Evolutionary conservation across 2,888 invertebrate species (phyloP), one percentile per base, ranked within the genome.

Genomic region (Vannuccia rotundouncinata): DNA sequence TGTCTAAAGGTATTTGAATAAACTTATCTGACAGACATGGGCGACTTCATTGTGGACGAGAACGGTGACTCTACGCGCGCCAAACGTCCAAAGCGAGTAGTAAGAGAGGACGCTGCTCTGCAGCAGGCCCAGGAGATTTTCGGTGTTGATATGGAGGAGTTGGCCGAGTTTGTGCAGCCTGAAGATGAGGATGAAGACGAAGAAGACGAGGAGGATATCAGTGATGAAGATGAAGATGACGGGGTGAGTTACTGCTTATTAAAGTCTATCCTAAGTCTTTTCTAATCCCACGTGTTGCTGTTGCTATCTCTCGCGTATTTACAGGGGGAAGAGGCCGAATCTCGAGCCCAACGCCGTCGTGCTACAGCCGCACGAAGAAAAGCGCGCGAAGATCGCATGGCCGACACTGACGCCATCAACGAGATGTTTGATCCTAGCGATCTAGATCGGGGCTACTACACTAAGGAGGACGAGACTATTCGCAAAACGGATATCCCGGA

Each of bases 71-170:
- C 76, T 84, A 84, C 77, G 83, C 83, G 73, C 83, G 83, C 60
- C 0, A 79, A 29, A 29, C 22, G 31, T 28, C 17, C 29, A 2
- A 74, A 73, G 81, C 10, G 82, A 17, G 27, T 81, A 25, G 75
- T 79, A 81, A 82, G 77, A 77, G 80, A 75, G 28, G 84, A 85
- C 30, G 86, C 93, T 92, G 94, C 94, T 0, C 89, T 97, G 25
- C 96, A 97, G 91, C 95, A 98, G 88, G 99, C 98, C 79, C 96
- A 97, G 88, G 98, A 99, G 86, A 95, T 98, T 83, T 99, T 99
- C 87, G 99, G 98, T 30, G 95, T 97, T n/a, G 98, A 98, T 87
- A 97, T 98, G 89, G 96, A 86, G 80, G 27, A 31, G 13, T 30
- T 60, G 28, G 81, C 30, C 22, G 81, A 88, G 82, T 88, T 88